These are phyloP conservation scores for Tillus elongatus DNA, from an alignment of 2,888 invertebrate genomes.

Conservation along the genomic window DNA sequence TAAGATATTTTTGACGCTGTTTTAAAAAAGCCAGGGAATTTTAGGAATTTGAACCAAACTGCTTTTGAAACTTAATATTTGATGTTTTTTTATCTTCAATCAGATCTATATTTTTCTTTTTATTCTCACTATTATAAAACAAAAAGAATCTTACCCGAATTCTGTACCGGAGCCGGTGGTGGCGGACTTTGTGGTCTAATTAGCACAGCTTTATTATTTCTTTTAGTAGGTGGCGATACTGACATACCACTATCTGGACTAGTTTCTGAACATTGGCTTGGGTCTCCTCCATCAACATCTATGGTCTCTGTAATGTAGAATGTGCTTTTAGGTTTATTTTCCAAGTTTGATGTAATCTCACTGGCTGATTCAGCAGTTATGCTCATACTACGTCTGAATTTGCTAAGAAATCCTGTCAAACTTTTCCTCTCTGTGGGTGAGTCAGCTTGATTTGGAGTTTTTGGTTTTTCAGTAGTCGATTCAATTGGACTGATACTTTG, in stretches of 20 bases:
- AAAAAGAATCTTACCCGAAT: constrained; percentile 7
- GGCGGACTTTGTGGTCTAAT: constrained; percentile 37
- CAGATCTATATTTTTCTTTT: too few relatives aligned
- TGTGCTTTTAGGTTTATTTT: constrained; percentile 50
- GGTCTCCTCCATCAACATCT: constrained; percentile 45
- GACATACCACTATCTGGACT: constrained; percentile 34
- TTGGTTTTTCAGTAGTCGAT: constrained; percentile 12
- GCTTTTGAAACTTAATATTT: too few relatives aligned
- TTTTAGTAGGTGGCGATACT: constrained; percentile 22
- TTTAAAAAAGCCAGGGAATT: too few relatives aligned
- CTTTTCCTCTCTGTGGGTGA: too few relatives aligned
- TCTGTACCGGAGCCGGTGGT: constrained; percentile 31
- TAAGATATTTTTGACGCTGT: too few relatives aligned
- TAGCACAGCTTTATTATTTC: constrained; percentile 23
- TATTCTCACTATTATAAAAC: too few relatives aligned
- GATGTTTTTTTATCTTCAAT: constrained; percentile 11
- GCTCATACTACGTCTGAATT: constrained; percentile 53
- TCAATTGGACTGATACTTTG: too few relatives aligned
- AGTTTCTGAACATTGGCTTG: constrained; percentile 33
- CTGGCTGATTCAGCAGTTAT: constrained; percentile 47
- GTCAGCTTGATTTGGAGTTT: too few relatives aligned
- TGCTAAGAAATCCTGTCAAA: constrained; percentile 39
- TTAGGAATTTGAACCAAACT: too few relatives aligned
- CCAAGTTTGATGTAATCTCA: constrained; percentile 43
- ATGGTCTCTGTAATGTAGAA: constrained; percentile 63